Base-by-base conservation (phyloP, 2,113 vertebrate genomes). In the Merops nubicus region DNA sequence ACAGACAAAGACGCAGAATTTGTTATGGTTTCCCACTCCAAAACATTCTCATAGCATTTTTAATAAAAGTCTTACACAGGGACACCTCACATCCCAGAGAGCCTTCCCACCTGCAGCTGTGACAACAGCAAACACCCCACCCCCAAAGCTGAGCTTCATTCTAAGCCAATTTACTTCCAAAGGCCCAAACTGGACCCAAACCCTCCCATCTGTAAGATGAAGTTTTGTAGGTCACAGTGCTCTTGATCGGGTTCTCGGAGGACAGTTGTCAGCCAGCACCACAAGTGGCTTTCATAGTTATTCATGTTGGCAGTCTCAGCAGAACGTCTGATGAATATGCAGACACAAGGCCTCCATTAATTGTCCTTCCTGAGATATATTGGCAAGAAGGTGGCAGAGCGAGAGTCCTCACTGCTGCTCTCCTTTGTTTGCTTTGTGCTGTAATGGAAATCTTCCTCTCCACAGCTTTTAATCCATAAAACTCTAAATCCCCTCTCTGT, bases 211-310 rank as follows among this genome's bases (percentile, higher is more conserved):
- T 40, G 43, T 36, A 72, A 65, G 29, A 38, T 4, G 43, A 70
- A 65, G 62, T 21, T 86, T 29, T 75, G 56, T 47, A 85, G 77
- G 87, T 85, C 62, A 29, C 40, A 12, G 51, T 60, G 64, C 56
- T 94, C 69, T 89, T 67, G 64, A 3, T 50, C 5, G 17, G 42
- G 17, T 21, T 86, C 85, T 95, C 36, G 0, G 67, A 86, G 86
- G 75, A 69, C 45, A 59, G 50, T 8, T 85, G 88, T 92, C 72
- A 92, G 92, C 65, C 89, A 87, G 56, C 77, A 72, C 45, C 79
- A 77, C 38, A 4, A 85, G 83, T 33, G 38, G 57, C 31, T 51
- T 65, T 77, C 75, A 33, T 16, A 42, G 90, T 40, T 57, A 59
- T 45, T 88, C 53, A 5, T 2, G 34, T 17, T 85, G 84, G 80